Conservation (phyloP, 2,797 vertebrate species). For the Onychomys torridus region DNA sequence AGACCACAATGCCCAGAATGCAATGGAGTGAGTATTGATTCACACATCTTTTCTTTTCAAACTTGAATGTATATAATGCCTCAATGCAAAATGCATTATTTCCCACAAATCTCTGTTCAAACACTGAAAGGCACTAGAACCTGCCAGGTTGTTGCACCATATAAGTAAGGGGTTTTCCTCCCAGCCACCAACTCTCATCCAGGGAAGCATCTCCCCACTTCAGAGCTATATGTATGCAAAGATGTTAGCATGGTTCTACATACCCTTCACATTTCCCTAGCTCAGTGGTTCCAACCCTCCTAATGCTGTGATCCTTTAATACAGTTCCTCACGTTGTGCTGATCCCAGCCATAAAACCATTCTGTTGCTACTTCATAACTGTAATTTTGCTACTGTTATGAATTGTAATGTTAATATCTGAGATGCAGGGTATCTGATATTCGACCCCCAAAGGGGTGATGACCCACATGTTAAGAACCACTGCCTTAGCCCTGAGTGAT, state of each 20-base stretch:
- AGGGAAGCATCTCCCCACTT: not conserved
- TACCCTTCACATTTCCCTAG: not conserved
- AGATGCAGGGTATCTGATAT: not conserved
- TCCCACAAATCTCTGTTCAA: constrained; percentile 33
- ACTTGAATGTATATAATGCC: not conserved
- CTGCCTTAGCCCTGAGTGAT: not conserved
- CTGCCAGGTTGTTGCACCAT: not conserved
- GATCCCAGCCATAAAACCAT: not conserved
- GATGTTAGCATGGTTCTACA: not conserved
- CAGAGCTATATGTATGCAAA: not conserved
- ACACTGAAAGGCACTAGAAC: not conserved
- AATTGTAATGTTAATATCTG: not conserved
- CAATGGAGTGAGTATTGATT: not conserved
- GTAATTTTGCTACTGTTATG: not conserved
- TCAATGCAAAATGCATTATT: constrained; percentile 32
- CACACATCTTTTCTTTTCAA: not conserved
- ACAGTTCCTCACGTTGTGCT: not conserved
- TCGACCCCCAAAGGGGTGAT: not conserved
- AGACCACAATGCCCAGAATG: constrained; percentile 29
- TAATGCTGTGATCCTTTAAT: not conserved
- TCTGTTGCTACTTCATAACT: not conserved
- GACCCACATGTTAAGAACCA: not conserved
- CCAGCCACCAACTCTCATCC: not conserved
- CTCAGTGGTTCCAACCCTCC: not conserved
- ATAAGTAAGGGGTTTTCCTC: constrained; percentile 8